phyloP scores from a whole-genome alignment of 1,140 invertebrate species.

The Nasonia giraulti region DNA sequence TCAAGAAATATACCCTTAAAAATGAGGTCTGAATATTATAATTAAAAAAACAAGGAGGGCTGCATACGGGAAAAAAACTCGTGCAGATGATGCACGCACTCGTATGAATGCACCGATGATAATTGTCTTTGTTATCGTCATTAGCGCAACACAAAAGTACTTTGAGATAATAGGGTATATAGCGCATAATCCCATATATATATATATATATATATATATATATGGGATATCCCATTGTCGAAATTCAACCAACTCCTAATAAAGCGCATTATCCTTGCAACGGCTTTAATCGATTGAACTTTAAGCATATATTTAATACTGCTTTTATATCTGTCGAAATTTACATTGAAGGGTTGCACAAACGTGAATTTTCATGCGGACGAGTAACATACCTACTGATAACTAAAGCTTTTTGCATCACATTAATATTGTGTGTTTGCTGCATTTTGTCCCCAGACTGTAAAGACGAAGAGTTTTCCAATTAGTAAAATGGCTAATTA shows the following conservation, averaged over 20 bases:
- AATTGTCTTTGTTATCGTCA: slow-evolving; percentile 69
- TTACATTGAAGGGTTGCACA: background rate
- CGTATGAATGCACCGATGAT: slow-evolving; percentile 58
- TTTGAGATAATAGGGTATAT: background rate
- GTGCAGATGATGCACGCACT: background rate
- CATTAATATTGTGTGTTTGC: too few species aligned
- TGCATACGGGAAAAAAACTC: slow-evolving; percentile 26
- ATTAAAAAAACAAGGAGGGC: slow-evolving; percentile 29
- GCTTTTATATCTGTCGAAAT: background rate
- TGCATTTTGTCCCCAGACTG: background rate
- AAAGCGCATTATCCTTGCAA: background rate
- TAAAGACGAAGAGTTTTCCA: background rate
- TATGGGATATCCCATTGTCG: slow-evolving; percentile 1
- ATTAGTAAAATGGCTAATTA: background rate
- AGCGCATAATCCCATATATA: too few species aligned
- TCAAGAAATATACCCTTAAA: slow-evolving; percentile 16
- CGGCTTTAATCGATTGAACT: background rate
- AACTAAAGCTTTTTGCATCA: too few species aligned
- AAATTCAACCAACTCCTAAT: background rate
- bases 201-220: too few species aligned
- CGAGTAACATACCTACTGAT: too few species aligned
- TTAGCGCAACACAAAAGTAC: slow-evolving; percentile 55
- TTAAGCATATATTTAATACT: background rate
- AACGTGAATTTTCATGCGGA: too few species aligned
- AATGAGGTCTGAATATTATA: slow-evolving; percentile 10